Evolutionary conservation across 2,797 vertebrate species (phyloP).

Genomic region (Coendou prehensilis): DNA sequence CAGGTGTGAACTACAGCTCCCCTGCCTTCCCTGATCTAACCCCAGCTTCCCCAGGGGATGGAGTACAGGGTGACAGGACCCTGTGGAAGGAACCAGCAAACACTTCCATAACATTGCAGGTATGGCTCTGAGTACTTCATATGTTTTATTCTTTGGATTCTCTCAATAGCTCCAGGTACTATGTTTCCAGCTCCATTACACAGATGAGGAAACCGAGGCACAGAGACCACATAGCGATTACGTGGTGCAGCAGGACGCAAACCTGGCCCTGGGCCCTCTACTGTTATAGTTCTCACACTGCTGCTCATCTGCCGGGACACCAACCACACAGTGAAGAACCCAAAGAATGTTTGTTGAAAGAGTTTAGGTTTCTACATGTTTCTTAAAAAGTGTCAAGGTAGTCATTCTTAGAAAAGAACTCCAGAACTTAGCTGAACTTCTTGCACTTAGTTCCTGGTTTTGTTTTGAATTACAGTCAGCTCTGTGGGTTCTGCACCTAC

Average conservation of each 20-base stretch:
- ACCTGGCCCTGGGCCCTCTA: neutral
- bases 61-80: neutral
- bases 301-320: neutral
- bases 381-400: neutral
- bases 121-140: neutral
- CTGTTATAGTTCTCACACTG: neutral
- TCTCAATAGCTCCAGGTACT: neutral
- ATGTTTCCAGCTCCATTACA: neutral
- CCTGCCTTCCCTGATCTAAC: neutral
- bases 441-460: neutral
- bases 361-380: neutral
- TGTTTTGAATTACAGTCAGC: neutral
- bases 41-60: neutral
- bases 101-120: neutral
- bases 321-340: neutral
- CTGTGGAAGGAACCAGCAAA: neutral
- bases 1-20: neutral
- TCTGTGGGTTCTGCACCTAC: neutral
- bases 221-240: neutral
- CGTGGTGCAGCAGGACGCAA: neutral
- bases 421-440: neutral
- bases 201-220: neutral
- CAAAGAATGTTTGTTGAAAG: neutral
- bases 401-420: neutral
- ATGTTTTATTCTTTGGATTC: neutral